Conservation (phyloP, 2,888 invertebrate species). For the Spodoptera picta region DNA sequence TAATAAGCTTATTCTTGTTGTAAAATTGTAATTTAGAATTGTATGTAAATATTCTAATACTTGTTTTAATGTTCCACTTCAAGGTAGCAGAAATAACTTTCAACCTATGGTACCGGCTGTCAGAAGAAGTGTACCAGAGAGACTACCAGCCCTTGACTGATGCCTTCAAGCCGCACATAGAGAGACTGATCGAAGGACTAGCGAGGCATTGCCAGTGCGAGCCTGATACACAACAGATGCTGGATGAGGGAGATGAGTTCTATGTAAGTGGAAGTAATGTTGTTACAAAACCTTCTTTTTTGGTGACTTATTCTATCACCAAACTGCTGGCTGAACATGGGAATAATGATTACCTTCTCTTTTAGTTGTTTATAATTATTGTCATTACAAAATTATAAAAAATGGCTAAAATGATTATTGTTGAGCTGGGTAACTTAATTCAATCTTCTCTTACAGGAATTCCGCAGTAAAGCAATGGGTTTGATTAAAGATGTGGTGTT, state of each 20-base stretch:
- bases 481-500: slow-evolving; percentile 98
- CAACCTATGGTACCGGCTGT: slow-evolving; percentile 98
- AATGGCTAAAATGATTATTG: too few species aligned
- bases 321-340: too few species aligned
- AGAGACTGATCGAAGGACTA: slow-evolving; percentile 95
- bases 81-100: slow-evolving; percentile 96
- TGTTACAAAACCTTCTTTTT: background rate
- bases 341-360: too few species aligned
- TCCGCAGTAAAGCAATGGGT: slow-evolving; percentile 95
- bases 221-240: slow-evolving; percentile 92
- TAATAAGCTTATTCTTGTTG: too few species aligned
- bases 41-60: too few species aligned
- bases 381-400: too few species aligned
- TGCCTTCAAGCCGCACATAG: slow-evolving; percentile 96
- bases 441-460: slow-evolving; percentile 86
- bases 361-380: too few species aligned
- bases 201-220: slow-evolving; percentile 98
- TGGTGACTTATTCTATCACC: too few species aligned
- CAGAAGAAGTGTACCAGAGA: slow-evolving; percentile 97
- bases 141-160: slow-evolving; percentile 94
- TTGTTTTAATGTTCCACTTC: background rate
- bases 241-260: slow-evolving; percentile 95
- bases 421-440: background rate
- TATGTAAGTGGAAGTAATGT: slow-evolving; percentile 78
- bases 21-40: too few species aligned